Conservation (phyloP, 2,888 invertebrate species). For the Amiota minor region DNA sequence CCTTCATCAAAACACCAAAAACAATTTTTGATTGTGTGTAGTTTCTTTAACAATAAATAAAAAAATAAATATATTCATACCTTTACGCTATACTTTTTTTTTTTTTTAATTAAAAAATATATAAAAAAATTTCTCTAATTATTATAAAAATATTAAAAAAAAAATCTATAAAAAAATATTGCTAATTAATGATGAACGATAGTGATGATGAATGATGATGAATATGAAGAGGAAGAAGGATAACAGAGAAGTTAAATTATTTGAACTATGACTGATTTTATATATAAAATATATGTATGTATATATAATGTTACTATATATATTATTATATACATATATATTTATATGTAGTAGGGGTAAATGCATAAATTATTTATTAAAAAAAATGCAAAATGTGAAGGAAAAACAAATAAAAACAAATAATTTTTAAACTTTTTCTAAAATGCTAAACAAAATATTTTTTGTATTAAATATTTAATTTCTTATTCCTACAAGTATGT, state of each 20-base stretch:
- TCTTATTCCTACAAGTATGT: neutral
- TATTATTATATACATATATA: constrained; percentile 46
- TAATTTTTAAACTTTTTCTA: neutral
- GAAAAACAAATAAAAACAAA: constrained; percentile 29
- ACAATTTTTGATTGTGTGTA: constrained; percentile 45
- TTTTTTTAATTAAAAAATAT: neutral
- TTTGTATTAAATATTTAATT: constrained; percentile 7
- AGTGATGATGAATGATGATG: too few species aligned
- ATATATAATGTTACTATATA: constrained; percentile 37
- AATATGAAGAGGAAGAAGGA: too few species aligned
- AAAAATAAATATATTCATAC: neutral
- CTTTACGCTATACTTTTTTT: neutral
- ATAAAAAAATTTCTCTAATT: neutral
- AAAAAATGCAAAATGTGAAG: constrained; percentile 33
- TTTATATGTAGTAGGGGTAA: constrained; percentile 40
- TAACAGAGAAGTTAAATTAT: constrained; percentile 23
- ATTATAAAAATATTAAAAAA: neutral
- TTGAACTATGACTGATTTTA: constrained; percentile 66
- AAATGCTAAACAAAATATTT: neutral
- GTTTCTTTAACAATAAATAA: neutral
- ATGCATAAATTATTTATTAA: constrained; percentile 40
- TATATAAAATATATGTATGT: constrained; percentile 49
- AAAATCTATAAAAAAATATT: constrained; percentile 14
- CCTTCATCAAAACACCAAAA: too few species aligned
- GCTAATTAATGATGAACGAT: constrained; percentile 4